Base-by-base conservation (phyloP, 2,797 vertebrate genomes). In the Rhinogobio ventralis region DNA sequence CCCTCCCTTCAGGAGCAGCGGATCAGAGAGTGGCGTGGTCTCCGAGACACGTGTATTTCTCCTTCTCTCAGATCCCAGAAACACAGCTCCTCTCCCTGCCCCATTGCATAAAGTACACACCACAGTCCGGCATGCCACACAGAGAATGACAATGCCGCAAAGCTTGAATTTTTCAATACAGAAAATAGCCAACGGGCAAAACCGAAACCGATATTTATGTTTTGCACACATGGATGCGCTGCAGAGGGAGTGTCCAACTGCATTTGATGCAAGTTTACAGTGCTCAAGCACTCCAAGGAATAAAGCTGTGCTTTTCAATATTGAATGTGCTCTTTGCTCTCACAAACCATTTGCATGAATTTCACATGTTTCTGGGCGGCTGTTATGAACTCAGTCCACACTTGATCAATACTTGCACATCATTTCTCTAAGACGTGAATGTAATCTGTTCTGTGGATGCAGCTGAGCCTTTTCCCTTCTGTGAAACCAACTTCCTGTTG, bases 21-120 rank as follows among this genome's bases (percentile, higher is more conserved):
- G 92, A 95, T 97, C 77, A 94, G 93, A 89, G 95, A 95, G 88
- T 93, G 96, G 94, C 96, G 93, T 90, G 92, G 91, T 83, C 90
- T 91, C 71, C 87, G 91, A 86, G 89, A 90, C 1, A 79, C 87
- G n/a, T 87, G 88, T 46, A 64, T 53, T n/a, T 88, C 87, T 84
- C 1, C 79, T 81, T 62, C 51, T 55, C 79, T 69, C 57, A 83
- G 17, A 74, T 76, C 79, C 67, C 73, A 82, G 86, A 89, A 14
- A 76, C 84, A 57, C 77, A 75, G 19, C 83, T 74, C 45, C 13
- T 51, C 77, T 73, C 60, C 53, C 68, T 66, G 69, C 69, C 69
- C 78, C n/a, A 81, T 23, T 30, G 57, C 49, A 4, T 74, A n/a
- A 84, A 67, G 55, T 73, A 73, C 81, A 67, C 71, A 36, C 23